phyloP scores from a whole-genome alignment of 2,113 vertebrate species.

The Pseudolaguvia tuberculata region DNA sequence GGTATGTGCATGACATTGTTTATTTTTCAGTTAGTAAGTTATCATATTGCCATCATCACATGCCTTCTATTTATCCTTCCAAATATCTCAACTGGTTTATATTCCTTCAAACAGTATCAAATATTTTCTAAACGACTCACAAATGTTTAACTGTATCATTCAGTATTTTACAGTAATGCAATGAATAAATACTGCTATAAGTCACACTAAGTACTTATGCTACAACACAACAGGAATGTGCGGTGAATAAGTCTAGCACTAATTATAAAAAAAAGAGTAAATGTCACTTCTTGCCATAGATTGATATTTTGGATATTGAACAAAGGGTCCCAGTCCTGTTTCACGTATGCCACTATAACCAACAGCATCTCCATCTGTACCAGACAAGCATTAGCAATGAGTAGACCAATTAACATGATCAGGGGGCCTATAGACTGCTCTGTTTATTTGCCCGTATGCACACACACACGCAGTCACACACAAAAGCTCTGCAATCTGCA shows the following conservation, averaged over 20 bases:
- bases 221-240: background rate
- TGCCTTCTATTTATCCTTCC: background rate
- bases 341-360: constrained; percentile 2
- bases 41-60: constrained; percentile 14
- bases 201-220: background rate
- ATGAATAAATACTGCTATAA: background rate
- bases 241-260: background rate
- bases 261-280: background rate
- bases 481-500: constrained; percentile 48
- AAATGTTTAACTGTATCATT: background rate
- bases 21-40: background rate
- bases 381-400: constrained; percentile 43
- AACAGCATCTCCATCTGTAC: constrained; percentile 44
- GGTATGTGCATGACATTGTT: background rate
- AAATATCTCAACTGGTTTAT: constrained; percentile 3
- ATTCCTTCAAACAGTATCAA: background rate
- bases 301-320: constrained; percentile 4
- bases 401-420: constrained; percentile 51
- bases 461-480: constrained; percentile 39
- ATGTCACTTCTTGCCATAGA: background rate
- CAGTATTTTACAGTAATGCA: background rate
- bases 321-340: constrained; percentile 5
- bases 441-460: constrained; percentile 39
- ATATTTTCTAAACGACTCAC: too few species aligned
- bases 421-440: constrained; percentile 40